Conservation (phyloP, 2,113 vertebrate genomes). For the Amphilophus citrinellus region DNA sequence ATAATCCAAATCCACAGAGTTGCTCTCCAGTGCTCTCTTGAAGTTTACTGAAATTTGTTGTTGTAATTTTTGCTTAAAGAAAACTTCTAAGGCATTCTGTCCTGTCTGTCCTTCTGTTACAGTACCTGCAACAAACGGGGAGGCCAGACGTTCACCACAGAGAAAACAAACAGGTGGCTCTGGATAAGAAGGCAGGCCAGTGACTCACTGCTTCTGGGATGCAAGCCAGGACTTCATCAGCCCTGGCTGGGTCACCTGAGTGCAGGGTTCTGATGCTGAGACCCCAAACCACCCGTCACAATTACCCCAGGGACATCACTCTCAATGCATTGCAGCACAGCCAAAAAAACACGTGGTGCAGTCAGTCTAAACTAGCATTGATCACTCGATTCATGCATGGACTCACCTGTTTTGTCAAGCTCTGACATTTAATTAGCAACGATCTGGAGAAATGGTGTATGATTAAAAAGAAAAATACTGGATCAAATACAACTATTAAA, state of each 20-base stretch:
- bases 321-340: background rate
- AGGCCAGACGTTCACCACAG: background rate
- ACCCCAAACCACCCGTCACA: background rate
- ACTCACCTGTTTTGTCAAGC: background rate
- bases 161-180: background rate
- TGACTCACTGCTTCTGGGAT: constrained; percentile 9
- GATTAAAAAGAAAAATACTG: constrained; percentile 2
- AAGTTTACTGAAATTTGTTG: background rate
- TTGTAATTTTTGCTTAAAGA: background rate
- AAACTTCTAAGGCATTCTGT: background rate
- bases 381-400: background rate
- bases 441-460: background rate
- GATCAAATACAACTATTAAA: background rate
- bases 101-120: background rate
- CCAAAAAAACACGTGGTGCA: background rate
- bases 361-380: constrained; percentile 1
- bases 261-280: constrained; percentile 2
- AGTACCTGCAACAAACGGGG: background rate
- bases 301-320: background rate
- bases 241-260: background rate
- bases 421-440: constrained; percentile 9
- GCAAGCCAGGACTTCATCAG: background rate
- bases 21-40: background rate
- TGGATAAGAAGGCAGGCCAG: background rate
- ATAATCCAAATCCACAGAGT: constrained; percentile 4